Percentiles rank a stretch among this genome's conserved stretches.
Evolutionary conservation across 2,888 invertebrate genomes (phyloP).

Genomic region (Acrocyrtus sp.): DNA sequence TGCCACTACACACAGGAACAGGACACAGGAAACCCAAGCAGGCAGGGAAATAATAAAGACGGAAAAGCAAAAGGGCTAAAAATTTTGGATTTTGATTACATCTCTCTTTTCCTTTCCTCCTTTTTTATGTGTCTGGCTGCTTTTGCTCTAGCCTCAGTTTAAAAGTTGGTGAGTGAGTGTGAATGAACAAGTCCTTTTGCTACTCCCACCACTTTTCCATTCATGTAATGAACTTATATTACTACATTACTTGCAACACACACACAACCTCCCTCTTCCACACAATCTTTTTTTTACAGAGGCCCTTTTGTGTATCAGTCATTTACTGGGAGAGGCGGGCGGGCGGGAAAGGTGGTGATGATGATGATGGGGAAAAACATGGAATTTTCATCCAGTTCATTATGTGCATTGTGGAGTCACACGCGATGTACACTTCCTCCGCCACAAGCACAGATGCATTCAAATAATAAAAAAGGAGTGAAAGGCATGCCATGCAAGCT

Average conservation of each 20-base stretch:
- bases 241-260: too few relatives aligned
- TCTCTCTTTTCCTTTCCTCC: conserved; percentile 17
- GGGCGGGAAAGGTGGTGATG: too few relatives aligned
- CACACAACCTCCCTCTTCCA: too few relatives aligned
- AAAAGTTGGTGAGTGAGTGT: conserved; percentile 45
- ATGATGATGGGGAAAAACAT: conserved; percentile 49
- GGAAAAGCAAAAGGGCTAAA: conserved; percentile 34
- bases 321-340: too few relatives aligned
- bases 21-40: background rate
- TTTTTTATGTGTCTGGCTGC: too few relatives aligned
- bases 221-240: conserved; percentile 30
- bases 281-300: too few relatives aligned
- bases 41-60: conserved; percentile 33
- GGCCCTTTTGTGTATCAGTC: too few relatives aligned
- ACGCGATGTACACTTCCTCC: conserved; percentile 4
- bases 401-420: conserved; percentile 21
- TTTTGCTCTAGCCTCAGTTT: background rate
- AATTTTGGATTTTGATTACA: conserved; percentile 40
- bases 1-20: too few relatives aligned
- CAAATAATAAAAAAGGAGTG: background rate
- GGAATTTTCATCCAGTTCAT: conserved; percentile 49
- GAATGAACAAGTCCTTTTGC: conserved; percentile 53
- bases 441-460: conserved; percentile 12
- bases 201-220: conserved; percentile 13
- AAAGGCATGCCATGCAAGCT: conserved; percentile 2